These are phyloP conservation scores for Drosophila murphyi DNA, from an alignment of 1,140 invertebrate genomes.

Conservation along the genomic window DNA sequence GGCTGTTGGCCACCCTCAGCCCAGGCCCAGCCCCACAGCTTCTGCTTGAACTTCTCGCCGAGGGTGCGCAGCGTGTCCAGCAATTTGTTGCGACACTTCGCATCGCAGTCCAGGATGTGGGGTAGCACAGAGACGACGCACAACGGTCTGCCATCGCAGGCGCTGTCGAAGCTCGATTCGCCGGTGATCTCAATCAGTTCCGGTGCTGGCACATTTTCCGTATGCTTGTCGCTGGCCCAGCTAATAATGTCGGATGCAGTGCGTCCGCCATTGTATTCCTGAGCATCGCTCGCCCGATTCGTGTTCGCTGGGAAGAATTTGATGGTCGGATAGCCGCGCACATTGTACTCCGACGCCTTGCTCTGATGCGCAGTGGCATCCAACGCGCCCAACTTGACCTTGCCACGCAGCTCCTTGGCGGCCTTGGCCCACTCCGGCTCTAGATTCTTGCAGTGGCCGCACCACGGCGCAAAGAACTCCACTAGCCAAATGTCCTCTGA, in stretches of 20 bases:
- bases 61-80: constrained; percentile 90
- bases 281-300: constrained; percentile 89
- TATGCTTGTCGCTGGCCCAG: constrained; percentile 94
- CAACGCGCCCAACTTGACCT: constrained; percentile 97
- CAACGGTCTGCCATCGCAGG: constrained; percentile 94
- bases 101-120: constrained; percentile 98
- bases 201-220: constrained; percentile 94
- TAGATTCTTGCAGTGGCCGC: constrained; percentile 98
- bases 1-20: constrained; percentile 94
- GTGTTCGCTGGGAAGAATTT: constrained; percentile 96
- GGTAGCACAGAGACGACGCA: constrained; percentile 98
- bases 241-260: constrained; percentile 95
- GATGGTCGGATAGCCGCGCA: constrained; percentile 98
- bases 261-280: constrained; percentile 96
- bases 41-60: constrained; percentile 97
- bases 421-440: constrained; percentile 98
- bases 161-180: constrained; percentile 88
- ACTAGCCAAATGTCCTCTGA: constrained; percentile 98
- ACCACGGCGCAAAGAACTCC: constrained; percentile 99
- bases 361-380: constrained; percentile 96
- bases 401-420: constrained; percentile 96
- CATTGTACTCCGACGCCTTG: constrained; percentile 91
- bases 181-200: constrained; percentile 91
- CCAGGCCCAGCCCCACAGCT: constrained; percentile 99
- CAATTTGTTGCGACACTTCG: constrained; percentile 96